Percentiles rank a stretch among this genome's conserved stretches.
phyloP scores from a whole-genome alignment of 2,888 invertebrate species.

The Morpho deidamia region DNA sequence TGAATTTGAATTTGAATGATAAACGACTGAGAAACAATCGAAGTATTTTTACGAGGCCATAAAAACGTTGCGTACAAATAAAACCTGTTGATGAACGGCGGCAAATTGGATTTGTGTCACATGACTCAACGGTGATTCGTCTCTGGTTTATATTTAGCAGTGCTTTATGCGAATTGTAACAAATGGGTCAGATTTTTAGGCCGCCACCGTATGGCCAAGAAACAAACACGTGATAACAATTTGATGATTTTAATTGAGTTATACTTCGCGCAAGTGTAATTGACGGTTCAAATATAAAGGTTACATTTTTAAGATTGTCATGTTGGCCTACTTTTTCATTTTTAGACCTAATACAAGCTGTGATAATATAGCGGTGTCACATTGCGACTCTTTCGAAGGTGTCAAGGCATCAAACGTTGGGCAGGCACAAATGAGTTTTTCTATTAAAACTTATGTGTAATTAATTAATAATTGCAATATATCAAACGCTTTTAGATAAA shows the following conservation, averaged over 20 bases:
- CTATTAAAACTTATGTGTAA: too few relatives aligned
- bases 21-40: constrained; percentile 37
- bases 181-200: constrained; percentile 28
- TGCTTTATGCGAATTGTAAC: constrained; percentile 19
- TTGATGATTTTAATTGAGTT: background rate
- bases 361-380: too few relatives aligned
- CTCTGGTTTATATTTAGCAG: constrained; percentile 27
- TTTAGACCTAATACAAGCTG: too few relatives aligned
- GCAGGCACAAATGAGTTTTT: too few relatives aligned
- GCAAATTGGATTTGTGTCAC: constrained; percentile 41
- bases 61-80: constrained; percentile 37
- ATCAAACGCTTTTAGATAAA: too few relatives aligned
- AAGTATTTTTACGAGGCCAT: constrained; percentile 34
- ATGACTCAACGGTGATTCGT: constrained; percentile 34
- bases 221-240: constrained; percentile 11
- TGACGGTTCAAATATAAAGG: too few relatives aligned
- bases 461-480: too few relatives aligned
- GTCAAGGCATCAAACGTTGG: too few relatives aligned
- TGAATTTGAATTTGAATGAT: too few relatives aligned
- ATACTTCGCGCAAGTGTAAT: background rate
- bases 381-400: too few relatives aligned
- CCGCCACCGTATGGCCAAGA: constrained; percentile 12
- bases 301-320: too few relatives aligned
- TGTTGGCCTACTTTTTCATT: too few relatives aligned
- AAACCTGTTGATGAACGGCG: constrained; percentile 18